Evolutionary conservation across 2,113 vertebrate genomes (phyloP).

Genomic region (Picathartes gymnocephalus): DNA sequence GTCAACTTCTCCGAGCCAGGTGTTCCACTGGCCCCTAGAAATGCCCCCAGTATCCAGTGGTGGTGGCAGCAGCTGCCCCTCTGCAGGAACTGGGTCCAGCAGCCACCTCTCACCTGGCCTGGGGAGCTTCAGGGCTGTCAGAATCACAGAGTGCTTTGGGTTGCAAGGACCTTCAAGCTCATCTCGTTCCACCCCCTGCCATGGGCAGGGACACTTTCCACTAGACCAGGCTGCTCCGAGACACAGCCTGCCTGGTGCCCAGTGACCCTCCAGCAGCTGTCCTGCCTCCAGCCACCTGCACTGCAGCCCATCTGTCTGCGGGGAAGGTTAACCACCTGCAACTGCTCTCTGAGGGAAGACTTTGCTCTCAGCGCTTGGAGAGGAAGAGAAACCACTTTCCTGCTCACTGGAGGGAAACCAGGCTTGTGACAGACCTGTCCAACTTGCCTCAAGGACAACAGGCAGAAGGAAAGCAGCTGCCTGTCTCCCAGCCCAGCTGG

Average conservation of each 20-base stretch:
- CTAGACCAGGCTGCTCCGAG: neutral
- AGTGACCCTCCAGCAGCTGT: neutral
- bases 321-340: neutral
- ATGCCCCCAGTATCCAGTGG: fast-evolving
- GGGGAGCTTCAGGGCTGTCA: neutral
- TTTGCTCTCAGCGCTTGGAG: neutral
- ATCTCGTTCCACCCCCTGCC: fast-evolving
- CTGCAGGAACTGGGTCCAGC: neutral
- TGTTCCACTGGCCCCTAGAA: neutral
- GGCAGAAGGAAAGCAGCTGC: neutral
- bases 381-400: neutral
- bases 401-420: fast-evolving
- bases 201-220: neutral
- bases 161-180: neutral
- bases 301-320: neutral
- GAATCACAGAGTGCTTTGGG: too few species aligned
- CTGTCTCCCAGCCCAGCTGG: neutral
- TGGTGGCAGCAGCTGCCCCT: neutral
- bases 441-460: neutral
- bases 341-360: neutral
- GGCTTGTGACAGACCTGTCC: neutral
- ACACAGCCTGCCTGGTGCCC: fast-evolving
- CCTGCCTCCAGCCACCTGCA: neutral
- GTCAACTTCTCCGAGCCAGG: neutral
- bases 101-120: neutral